Evolutionary conservation across 2,797 vertebrate species (phyloP), one percentile per base, ranked within the genome.

Genomic region (Rhinogobio ventralis): DNA sequence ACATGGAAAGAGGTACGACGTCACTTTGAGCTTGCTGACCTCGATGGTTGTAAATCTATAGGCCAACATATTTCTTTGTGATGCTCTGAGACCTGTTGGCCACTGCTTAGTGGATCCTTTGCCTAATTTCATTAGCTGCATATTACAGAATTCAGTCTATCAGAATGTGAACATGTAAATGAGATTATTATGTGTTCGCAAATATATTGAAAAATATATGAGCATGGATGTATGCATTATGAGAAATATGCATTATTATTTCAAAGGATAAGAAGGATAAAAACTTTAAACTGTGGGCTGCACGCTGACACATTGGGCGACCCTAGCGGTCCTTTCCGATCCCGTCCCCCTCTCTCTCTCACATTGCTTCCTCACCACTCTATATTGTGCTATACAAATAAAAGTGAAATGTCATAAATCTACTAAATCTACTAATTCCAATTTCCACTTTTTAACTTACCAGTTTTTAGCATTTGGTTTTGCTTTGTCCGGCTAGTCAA

Each of bases 1-100:
- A 88, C 89, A 82, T 76, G 85, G 82, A 57, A 73, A 88, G 85
- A 91, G 85, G 75, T 87, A 90, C 88, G 78, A 88, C 81, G 75
- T 91, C 84, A 85, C 78, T 86, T 88, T 84, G 68, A 60, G 85
- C 90, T 79, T 69, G 81, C 72, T 82, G 89, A 90, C 87, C 89
- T 82, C 64, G 78, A 80, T 53, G 79, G 81, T 67, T 73, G 73
- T 90, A 90, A 90, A 91, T 90, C 83, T 85, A 57, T 67, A 71
- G 81, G 30, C 72, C 68, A 88, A 67, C 77, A 83, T 87, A 84
- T 85, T 86, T 88, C 82, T 88, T 84, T 82, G 62, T 87, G 86
- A 89, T 90, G 87, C 86, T 86, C 87, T 86, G 55, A 79, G 79
- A 88, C 72, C 67, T 86, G 78, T 81, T 71, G 82, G 72, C 84